Percentiles rank a stretch among this genome's conserved stretches.
phyloP scores from a whole-genome alignment of 2,888 invertebrate species.

The Caenorhabditis parvicauda region DNA sequence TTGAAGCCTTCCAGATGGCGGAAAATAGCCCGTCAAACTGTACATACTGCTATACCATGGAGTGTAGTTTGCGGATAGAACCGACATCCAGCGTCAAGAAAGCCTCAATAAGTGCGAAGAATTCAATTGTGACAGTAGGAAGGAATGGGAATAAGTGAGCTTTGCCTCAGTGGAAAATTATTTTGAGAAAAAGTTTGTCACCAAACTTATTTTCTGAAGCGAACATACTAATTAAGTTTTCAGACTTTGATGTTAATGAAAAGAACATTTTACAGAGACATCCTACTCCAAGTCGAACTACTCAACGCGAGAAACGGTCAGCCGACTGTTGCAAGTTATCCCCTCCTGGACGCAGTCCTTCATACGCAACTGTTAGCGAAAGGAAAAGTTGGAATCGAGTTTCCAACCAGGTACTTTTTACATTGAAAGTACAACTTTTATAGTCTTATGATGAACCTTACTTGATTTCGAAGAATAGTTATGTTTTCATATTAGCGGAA shows the following conservation, averaged over 20 bases:
- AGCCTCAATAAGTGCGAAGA: slow-evolving; percentile 33
- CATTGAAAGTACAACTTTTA: neutral
- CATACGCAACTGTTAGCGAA: slow-evolving; percentile 27
- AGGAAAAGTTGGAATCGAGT: slow-evolving; percentile 39
- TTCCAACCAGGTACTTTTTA: slow-evolving; percentile 29
- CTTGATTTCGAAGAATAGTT: neutral
- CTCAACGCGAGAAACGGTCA: slow-evolving; percentile 10
- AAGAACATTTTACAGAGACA: slow-evolving; percentile 22
- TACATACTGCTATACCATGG: slow-evolving; percentile 39
- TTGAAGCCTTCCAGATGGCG: neutral
- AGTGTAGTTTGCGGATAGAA: slow-evolving; percentile 35
- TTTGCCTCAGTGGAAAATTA: neutral
- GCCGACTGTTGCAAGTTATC: slow-evolving; percentile 29
- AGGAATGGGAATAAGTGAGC: slow-evolving; percentile 32
- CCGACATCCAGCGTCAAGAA: slow-evolving; percentile 21
- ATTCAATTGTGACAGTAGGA: slow-evolving; percentile 39
- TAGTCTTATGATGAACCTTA: neutral
- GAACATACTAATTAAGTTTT: neutral
- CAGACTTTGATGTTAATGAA: neutral
- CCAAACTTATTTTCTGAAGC: neutral
- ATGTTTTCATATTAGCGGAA: too few species aligned
- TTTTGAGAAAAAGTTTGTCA: neutral
- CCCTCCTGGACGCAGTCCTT: slow-evolving; percentile 26
- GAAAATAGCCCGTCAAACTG: slow-evolving; percentile 33
- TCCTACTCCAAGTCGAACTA: slow-evolving; percentile 35